Conservation (phyloP, 2,797 vertebrate species). For the Enteromius mattozi region DNA sequence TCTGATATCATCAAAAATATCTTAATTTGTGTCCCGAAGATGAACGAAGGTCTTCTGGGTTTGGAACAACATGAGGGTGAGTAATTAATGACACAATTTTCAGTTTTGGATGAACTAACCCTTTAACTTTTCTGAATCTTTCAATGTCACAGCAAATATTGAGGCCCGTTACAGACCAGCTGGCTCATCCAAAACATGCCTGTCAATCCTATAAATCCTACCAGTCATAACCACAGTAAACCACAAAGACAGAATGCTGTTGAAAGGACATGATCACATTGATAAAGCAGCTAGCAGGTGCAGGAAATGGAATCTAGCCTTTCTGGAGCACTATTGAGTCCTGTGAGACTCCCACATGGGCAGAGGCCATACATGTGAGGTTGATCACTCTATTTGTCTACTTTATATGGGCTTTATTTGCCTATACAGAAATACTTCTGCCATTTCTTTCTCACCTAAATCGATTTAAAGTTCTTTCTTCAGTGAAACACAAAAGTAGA, state of each 20-base stretch:
- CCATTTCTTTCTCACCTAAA: background rate
- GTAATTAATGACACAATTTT: too few relatives aligned
- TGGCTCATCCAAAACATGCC: background rate
- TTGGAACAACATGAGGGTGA: too few relatives aligned
- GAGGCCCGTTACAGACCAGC: background rate
- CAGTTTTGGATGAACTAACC: too few relatives aligned
- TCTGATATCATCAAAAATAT: too few relatives aligned
- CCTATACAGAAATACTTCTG: background rate
- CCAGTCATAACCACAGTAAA: background rate
- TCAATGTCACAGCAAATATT: background rate
- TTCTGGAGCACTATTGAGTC: background rate
- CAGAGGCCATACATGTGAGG: slow-evolving; percentile 8
- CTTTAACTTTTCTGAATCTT: too few relatives aligned
- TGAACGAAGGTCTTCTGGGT: too few relatives aligned
- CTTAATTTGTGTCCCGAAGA: too few relatives aligned
- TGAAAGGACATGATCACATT: slow-evolving; percentile 17
- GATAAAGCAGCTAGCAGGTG: slow-evolving; percentile 39
- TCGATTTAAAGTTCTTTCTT: background rate
- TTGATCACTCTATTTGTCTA: background rate
- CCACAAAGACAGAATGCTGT: slow-evolving; percentile 5
- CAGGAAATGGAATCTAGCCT: slow-evolving; percentile 25
- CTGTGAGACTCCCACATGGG: background rate
- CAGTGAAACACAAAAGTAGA: background rate
- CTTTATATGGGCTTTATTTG: background rate
- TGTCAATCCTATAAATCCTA: slow-evolving; percentile 4